Conservation (phyloP, 2,888 invertebrate species). For the Drosophila helvetica region DNA sequence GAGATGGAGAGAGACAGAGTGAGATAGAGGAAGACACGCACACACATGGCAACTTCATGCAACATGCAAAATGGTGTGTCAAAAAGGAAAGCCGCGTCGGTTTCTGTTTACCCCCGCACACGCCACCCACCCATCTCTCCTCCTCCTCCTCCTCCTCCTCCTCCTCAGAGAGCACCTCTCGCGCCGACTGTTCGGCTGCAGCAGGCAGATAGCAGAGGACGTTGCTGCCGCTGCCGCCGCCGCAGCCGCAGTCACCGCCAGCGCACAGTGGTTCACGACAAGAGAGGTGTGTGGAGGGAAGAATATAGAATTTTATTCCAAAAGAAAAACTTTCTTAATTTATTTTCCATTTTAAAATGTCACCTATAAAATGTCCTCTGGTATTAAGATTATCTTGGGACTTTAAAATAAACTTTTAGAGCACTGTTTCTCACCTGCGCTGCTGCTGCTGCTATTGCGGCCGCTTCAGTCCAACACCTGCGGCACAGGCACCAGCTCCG, state of each 20-base stretch:
- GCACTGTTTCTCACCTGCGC: constrained; percentile 10
- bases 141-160: not conserved
- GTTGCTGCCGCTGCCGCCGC: constrained; percentile 9
- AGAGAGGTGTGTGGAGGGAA: not conserved
- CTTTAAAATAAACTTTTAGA: not conserved
- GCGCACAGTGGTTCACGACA: constrained; percentile 18
- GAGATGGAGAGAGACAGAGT: constrained; percentile 2
- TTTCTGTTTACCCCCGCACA: constrained; percentile 19
- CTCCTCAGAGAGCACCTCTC: not conserved
- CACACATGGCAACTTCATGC: constrained; percentile 47
- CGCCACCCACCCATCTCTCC: not conserved
- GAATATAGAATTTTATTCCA: not conserved
- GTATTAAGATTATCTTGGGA: not conserved
- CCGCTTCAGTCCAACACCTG: constrained; percentile 43
- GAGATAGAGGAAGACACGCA: constrained; percentile 20
- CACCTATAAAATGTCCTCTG: accelerated
- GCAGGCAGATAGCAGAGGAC: constrained; percentile 26
- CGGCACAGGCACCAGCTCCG: constrained; percentile 23
- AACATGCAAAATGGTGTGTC: constrained; percentile 75
- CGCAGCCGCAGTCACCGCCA: not conserved
- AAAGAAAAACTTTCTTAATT: not conserved
- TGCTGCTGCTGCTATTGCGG: no score
- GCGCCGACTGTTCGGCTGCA: constrained; percentile 9
- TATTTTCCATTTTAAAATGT: not conserved
- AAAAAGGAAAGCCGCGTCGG: constrained; percentile 62